phyloP scores from a whole-genome alignment of 2,113 vertebrate species.

The Aegithalos caudatus region DNA sequence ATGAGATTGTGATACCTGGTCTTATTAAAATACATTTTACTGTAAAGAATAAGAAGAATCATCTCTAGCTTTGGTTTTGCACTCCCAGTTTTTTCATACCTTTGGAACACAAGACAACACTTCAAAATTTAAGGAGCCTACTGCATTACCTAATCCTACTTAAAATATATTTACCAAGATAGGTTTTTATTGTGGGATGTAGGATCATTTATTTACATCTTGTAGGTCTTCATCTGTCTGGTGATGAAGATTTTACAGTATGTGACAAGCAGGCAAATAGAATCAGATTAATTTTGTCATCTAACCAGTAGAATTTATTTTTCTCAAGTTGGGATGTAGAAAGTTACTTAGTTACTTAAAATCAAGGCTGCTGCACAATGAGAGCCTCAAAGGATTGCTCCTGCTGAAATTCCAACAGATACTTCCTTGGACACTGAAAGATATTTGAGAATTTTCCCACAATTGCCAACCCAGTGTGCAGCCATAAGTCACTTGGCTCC shows the following conservation, averaged over 20 bases:
- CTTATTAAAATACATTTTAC: neutral
- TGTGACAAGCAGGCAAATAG: neutral
- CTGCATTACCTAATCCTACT: slow-evolving; percentile 2
- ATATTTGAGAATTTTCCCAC: neutral
- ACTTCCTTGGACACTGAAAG: neutral
- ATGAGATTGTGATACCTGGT: neutral
- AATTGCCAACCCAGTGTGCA: neutral
- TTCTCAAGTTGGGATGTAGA: neutral
- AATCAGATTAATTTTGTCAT: neutral
- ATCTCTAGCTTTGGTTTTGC: neutral
- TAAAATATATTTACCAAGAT: neutral
- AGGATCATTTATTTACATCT: neutral
- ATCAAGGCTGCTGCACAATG: neutral
- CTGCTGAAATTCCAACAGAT: neutral
- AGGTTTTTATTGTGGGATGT: neutral
- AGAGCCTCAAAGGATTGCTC: neutral
- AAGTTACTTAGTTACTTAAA: neutral
- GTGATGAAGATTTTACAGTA: neutral
- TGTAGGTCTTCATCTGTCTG: neutral
- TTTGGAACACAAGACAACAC: neutral
- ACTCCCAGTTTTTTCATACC: neutral
- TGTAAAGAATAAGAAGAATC: neutral
- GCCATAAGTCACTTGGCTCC: neutral
- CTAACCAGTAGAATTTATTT: neutral
- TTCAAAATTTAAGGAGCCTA: neutral